Evolutionary conservation across 2,888 invertebrate species (phyloP), one percentile per base, ranked within the genome.

Genomic region (Epinotia bilunana): DNA sequence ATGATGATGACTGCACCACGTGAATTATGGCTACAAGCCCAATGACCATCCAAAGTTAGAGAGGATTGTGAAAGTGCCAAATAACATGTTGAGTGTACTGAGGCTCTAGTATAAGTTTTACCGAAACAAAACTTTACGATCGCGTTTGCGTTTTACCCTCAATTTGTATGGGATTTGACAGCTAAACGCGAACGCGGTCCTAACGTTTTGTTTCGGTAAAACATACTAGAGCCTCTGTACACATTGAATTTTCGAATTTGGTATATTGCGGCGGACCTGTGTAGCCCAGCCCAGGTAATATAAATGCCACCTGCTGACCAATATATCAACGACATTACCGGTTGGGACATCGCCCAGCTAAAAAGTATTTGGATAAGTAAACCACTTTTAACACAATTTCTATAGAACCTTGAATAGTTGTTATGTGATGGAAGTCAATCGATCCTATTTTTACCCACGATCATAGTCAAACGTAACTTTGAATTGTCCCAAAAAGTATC

Each of bases 241-340:
- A 49, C 49, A 5, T 12, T n/a, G n/a, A n/a, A 53, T n/a, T 53
- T 16, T 53, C 16, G 49, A 6, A n/a, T 16, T 53, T 53, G 5
- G 49, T n/a, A n/a, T n/a, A n/a, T 53, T 1, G 53, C 7, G 53
- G 53, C n/a, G 7, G n/a, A n/a, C 53, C 53, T 53, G n/a, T 7
- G 53, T 18, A 43, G 33, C 53, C 53, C 49, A 18, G n/a, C 46
- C 23, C 53, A 7, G 13, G 23, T 65, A 67, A 67, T 67, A 67
- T 67, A 57, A 67, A 67, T 67, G 55, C 39, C 67, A 57, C 67
- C 67, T 57, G 67, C 67, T 67, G 67, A 55, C 39, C 55, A 57
- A 67, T 67, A 57, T 67, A 67, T 67, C 55, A 67, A 20, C 57
- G 18, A 55, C 18, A 33, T 23, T 23, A 58, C 58, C n/a, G 11